Conservation (phyloP, 2,888 invertebrate genomes). For the Dolichopus griseipennis region DNA sequence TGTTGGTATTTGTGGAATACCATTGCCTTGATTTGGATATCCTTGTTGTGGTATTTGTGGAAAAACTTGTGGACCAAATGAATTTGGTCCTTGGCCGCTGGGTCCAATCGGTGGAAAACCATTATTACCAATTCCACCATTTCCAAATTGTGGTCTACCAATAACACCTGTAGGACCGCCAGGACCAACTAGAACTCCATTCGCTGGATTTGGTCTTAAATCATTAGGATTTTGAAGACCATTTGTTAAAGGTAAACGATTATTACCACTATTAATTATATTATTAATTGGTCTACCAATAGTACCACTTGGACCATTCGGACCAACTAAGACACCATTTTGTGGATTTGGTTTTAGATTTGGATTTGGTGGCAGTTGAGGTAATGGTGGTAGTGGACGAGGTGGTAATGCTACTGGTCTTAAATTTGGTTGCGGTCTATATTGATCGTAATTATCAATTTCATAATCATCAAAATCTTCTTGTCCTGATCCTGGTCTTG, state of each 20-base stretch:
- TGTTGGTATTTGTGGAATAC: conserved; percentile 23
- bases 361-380: conserved; percentile 22
- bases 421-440: conserved; percentile 28
- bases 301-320: conserved; percentile 47
- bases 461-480: conserved; percentile 32
- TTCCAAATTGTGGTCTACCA: conserved; percentile 28
- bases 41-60: conserved; percentile 18
- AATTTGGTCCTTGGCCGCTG: conserved; percentile 10
- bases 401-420: conserved; percentile 24
- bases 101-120: not conserved
- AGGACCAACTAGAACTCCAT: conserved; percentile 44
- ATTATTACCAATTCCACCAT: conserved; percentile 5
- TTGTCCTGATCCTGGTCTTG: not conserved
- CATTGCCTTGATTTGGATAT: conserved; percentile 22
- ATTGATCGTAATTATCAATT: conserved; percentile 29
- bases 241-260: conserved; percentile 5
- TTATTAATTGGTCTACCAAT: conserved; percentile 32
- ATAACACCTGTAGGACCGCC: conserved; percentile 50
- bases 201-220: conserved; percentile 24
- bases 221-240: conserved; percentile 9
- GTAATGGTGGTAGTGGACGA: conserved; percentile 21
- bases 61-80: conserved; percentile 9
- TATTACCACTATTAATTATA: not conserved
- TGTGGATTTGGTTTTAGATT: conserved; percentile 16
- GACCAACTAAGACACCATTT: conserved; percentile 36